These are phyloP conservation scores for Eulemur rufifrons DNA, from an alignment of 2,113 vertebrate species.

Conservation along the genomic window DNA sequence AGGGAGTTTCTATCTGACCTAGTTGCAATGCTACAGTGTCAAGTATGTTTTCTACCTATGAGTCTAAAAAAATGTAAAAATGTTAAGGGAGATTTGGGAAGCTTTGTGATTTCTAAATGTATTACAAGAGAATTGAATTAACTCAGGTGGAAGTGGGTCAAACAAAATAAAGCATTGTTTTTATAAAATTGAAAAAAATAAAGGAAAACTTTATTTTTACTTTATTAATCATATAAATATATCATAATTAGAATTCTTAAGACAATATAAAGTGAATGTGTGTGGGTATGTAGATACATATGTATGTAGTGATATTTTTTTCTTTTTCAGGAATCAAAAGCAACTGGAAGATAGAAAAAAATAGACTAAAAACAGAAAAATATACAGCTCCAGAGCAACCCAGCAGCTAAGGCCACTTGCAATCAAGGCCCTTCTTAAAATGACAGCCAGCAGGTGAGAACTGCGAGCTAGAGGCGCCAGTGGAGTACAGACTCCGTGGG, in stretches of 20 bases:
- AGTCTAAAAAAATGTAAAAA: background rate
- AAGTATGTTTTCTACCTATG: background rate
- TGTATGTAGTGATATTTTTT: background rate
- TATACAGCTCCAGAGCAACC: background rate
- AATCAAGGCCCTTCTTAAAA: slow-evolving; percentile 62
- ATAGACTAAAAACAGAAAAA: background rate
- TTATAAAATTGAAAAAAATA: background rate
- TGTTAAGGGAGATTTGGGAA: slow-evolving; percentile 14
- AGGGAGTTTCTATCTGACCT: slow-evolving; percentile 60
- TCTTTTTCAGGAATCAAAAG: background rate
- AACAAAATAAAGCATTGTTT: background rate
- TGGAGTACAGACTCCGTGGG: background rate
- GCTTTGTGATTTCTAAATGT: slow-evolving; percentile 13
- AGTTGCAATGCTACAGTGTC: slow-evolving; percentile 38
- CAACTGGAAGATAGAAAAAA: background rate
- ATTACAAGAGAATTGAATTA: slow-evolving; percentile 42
- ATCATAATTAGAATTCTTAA: background rate
- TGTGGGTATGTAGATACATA: background rate
- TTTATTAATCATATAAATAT: background rate
- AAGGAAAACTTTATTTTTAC: background rate
- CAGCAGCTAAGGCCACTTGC: slow-evolving; percentile 40
- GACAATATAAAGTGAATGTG: background rate
- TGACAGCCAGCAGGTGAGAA: slow-evolving; percentile 42
- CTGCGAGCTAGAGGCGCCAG: background rate
- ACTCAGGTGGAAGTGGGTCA: slow-evolving; percentile 2